Base-by-base conservation (phyloP, 2,888 invertebrate genomes). In the Heliothis peltigera region DNA sequence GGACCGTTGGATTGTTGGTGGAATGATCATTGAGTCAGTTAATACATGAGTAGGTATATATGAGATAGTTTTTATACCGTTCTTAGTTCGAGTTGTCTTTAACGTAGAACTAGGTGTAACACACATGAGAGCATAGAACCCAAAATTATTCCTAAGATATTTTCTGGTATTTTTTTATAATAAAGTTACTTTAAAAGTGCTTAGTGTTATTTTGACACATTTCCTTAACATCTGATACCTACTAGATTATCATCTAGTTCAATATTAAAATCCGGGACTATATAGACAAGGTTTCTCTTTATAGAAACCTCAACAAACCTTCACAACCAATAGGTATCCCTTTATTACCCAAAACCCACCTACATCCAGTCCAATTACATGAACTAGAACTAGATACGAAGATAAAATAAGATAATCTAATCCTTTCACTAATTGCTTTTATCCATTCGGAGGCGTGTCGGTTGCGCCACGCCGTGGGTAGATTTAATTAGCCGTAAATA, bases 401-500 rank as follows among this genome's bases (percentile, higher is more conserved):
- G 74, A 75, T 76, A 78, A 72, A 53, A 49, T 70, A 64, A 79
- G 58, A 80, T 79, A 80, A 72, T 80, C 77, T 63, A 79, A 81
- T 87, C 88, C 87, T 90, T 88, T 90, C 89, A 90, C 87, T 91
- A 91, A 92, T 92, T 91, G 91, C 89, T 88, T 87, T 87, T 84
- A 87, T 86, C 83, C 78, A 71, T 76, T 81, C 79, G 88, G 81
- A 89, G 94, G 93, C 92, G 92, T 90, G 89, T 81, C 89, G 75
- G 87, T 91, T 92, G 91, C 92, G 88, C 89, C 91, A 92, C 87
- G 84, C 84, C 89, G 93, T 92, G 92, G 93, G 93, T 88, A 92
- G 88, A 93, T 93, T 94, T 94, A 94, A 94, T 95, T 94, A 93
- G 89, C 86, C 90, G 87, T 89, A 87, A 90, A 91, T 89, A 89